phyloP scores from a whole-genome alignment of 2,797 vertebrate genomes.

The Xyrichtys novacula region DNA sequence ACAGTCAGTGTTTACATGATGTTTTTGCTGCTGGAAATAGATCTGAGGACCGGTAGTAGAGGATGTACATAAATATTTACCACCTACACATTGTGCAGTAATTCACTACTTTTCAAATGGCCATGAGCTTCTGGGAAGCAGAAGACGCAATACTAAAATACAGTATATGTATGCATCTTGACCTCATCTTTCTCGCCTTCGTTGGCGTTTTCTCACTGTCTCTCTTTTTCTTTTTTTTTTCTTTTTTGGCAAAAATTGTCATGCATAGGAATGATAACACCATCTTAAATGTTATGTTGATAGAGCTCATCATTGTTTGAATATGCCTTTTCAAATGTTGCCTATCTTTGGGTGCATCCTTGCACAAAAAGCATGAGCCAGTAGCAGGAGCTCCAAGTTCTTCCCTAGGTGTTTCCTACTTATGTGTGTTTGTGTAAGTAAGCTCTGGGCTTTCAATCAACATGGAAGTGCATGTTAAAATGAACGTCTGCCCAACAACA shows the following conservation, averaged over 20 bases:
- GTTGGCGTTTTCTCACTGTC: background rate
- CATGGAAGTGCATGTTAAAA: conserved; percentile 10
- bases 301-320: conserved; percentile 57
- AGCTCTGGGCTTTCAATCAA: conserved; percentile 24
- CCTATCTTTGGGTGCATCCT: conserved; percentile 31
- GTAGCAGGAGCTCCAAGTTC: conserved; percentile 16
- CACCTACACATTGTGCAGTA: conserved; percentile 30
- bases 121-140: conserved; percentile 3
- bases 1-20: conserved; percentile 15
- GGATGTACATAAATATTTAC: conserved; percentile 26
- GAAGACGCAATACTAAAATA: background rate
- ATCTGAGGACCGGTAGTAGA: conserved; percentile 12
- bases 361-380: conserved; percentile 59
- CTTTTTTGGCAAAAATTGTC: conserved; percentile 2
- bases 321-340: conserved; percentile 71
- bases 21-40: conserved; percentile 28
- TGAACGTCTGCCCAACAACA: conserved; percentile 31
- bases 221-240: background rate
- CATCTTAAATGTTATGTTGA: conserved; percentile 46
- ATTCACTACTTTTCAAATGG: background rate
- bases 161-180: no score
- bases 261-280: conserved; percentile 42
- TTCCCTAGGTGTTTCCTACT: background rate
- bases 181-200: no score
- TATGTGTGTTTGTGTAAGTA: conserved; percentile 14